Conservation (phyloP, 2,113 vertebrate species). For the Eurypyga helias region DNA sequence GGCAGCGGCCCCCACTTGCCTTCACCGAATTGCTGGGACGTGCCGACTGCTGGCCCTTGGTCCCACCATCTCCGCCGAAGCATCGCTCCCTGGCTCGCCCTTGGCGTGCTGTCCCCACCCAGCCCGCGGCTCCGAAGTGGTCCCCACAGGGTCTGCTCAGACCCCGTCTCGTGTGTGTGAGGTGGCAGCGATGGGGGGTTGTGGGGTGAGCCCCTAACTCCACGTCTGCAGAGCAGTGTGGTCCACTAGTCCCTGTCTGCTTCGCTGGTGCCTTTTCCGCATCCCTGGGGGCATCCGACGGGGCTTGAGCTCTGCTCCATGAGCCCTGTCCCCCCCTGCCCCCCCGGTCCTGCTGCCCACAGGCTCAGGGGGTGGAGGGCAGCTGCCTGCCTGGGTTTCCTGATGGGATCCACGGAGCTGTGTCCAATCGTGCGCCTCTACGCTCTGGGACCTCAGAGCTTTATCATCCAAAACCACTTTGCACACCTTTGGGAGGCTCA, state of each 20-base stretch:
- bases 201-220: neutral
- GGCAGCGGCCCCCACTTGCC: neutral
- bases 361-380: neutral
- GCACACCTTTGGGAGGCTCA: neutral
- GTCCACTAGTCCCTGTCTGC: neutral
- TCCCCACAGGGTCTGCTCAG: rapidly evolving
- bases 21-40: neutral
- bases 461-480: neutral
- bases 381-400: neutral
- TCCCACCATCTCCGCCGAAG: rapidly evolving
- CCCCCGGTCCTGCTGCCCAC: rapidly evolving
- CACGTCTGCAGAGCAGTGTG: rapidly evolving
- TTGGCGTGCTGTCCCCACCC: rapidly evolving
- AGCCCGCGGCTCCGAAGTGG: rapidly evolving
- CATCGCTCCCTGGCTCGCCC: neutral
- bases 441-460: neutral
- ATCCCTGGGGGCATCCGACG: neutral
- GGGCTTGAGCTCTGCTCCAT: neutral
- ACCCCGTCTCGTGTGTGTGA: rapidly evolving
- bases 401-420: neutral
- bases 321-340: rapidly evolving
- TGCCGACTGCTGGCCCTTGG: neutral
- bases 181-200: rapidly evolving
- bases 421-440: neutral
- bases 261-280: rapidly evolving